Conservation (phyloP, 2,888 invertebrate species). For the Calameuta idolon region DNA sequence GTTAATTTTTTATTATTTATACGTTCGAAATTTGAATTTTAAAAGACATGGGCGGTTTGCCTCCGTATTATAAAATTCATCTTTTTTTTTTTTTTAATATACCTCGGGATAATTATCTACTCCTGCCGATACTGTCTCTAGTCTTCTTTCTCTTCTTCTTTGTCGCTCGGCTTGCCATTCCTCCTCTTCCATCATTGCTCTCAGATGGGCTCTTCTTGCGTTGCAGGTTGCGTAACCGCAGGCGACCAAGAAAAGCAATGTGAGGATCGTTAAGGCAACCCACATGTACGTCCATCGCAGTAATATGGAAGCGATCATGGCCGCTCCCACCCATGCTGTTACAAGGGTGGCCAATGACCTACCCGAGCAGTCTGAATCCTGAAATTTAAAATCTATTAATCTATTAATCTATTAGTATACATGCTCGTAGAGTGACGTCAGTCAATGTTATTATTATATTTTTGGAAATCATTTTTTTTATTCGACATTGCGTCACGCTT, state of each 20-base stretch:
- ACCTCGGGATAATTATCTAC: conserved; percentile 39
- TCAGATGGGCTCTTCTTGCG: conserved; percentile 33
- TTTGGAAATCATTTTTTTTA: too few species aligned
- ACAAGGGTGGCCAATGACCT: conserved; percentile 49
- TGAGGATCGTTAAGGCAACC: conserved; percentile 49
- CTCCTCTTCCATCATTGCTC: conserved; percentile 26
- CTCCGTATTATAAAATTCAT: not conserved
- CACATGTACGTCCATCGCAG: conserved; percentile 54
- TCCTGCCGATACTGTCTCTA: conserved; percentile 43
- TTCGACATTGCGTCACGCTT: too few species aligned
- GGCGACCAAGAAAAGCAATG: conserved; percentile 47
- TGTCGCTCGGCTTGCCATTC: conserved; percentile 27
- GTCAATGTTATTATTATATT: too few species aligned
- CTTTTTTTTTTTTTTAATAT: not conserved
- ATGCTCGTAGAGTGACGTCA: not conserved
- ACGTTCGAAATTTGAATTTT: not conserved
- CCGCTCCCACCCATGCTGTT: conserved; percentile 50
- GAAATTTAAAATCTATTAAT: not conserved
- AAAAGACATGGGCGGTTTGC: not conserved
- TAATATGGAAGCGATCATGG: conserved; percentile 50
- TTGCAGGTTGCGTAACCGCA: conserved; percentile 50
- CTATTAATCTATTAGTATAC: not conserved
- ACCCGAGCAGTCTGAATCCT: conserved; percentile 49
- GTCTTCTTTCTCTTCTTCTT: conserved; percentile 29
- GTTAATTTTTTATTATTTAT: not conserved